A percentile compares a stretch with the other conserved stretches of the same genome.
phyloP scores from a whole-genome alignment of 2,113 vertebrate species.

The Ceuthmochares aereus region DNA sequence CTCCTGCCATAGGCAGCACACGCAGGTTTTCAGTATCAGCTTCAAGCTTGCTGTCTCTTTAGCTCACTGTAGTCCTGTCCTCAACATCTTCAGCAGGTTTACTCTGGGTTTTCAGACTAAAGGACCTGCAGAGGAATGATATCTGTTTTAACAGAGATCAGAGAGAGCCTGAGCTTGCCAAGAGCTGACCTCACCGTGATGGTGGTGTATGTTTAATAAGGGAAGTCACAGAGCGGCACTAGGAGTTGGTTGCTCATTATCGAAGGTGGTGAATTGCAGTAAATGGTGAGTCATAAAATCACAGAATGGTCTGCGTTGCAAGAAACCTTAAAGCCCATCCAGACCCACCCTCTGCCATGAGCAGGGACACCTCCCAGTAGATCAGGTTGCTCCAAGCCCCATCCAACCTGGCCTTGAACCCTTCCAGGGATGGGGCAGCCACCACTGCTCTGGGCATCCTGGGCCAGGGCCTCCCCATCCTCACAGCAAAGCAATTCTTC shows the following conservation, averaged over 20 bases:
- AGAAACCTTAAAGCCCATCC: too few species aligned
- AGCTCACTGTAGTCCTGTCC: neutral
- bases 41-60: neutral
- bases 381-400: too few species aligned
- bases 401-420: too few species aligned
- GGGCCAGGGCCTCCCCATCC: too few species aligned
- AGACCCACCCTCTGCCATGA: too few species aligned
- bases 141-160: too few species aligned
- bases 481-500: too few species aligned
- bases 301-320: too few species aligned
- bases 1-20: too few species aligned
- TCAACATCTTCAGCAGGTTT: neutral
- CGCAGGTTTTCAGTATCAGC: neutral
- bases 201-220: neutral
- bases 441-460: too few species aligned
- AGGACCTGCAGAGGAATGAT: neutral
- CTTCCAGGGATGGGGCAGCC: too few species aligned
- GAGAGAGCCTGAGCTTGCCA: neutral
- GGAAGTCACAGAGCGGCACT: neutral
- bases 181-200: neutral
- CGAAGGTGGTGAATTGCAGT: neutral
- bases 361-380: too few species aligned
- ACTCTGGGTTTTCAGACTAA: neutral
- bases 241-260: neutral
- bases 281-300: neutral